Conservation (phyloP, 2,888 invertebrate genomes). For the Glaucopsyche alexis region DNA sequence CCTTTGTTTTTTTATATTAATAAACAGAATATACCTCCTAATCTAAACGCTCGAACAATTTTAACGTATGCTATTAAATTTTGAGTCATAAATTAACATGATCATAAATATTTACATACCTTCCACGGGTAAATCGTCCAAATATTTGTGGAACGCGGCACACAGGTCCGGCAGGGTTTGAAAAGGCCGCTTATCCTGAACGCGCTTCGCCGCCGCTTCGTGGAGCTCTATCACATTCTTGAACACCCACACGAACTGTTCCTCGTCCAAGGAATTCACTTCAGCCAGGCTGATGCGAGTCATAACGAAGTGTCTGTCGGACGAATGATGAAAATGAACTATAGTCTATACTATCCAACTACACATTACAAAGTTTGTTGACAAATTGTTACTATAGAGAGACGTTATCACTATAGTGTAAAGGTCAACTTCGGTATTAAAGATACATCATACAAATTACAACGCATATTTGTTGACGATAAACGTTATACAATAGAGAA, state of each 20-base stretch:
- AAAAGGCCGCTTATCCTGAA: constrained; percentile 77
- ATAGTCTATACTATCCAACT: too few relatives aligned
- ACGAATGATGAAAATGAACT: background rate
- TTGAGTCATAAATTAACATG: constrained; percentile 17
- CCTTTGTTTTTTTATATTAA: background rate
- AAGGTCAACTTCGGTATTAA: background rate
- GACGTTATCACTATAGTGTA: constrained; percentile 1
- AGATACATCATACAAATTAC: background rate
- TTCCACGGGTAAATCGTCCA: constrained; percentile 72
- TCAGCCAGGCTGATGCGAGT: constrained; percentile 60
- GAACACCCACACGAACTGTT: constrained; percentile 79
- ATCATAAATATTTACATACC: constrained; percentile 57
- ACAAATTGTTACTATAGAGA: background rate
- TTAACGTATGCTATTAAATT: constrained; percentile 31
- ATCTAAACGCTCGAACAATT: background rate
- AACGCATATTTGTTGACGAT: too few relatives aligned
- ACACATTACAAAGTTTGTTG: background rate
- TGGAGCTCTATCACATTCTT: constrained; percentile 83
- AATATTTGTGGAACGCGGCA: constrained; percentile 73
- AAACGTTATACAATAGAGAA: too few relatives aligned
- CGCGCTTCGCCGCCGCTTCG: constrained; percentile 72
- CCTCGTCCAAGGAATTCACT: constrained; percentile 74
- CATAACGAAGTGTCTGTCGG: background rate
- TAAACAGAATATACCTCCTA: background rate
- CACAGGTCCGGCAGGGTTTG: constrained; percentile 66